Conservation (phyloP, 2,888 invertebrate species). For the Leucophenga montana region DNA sequence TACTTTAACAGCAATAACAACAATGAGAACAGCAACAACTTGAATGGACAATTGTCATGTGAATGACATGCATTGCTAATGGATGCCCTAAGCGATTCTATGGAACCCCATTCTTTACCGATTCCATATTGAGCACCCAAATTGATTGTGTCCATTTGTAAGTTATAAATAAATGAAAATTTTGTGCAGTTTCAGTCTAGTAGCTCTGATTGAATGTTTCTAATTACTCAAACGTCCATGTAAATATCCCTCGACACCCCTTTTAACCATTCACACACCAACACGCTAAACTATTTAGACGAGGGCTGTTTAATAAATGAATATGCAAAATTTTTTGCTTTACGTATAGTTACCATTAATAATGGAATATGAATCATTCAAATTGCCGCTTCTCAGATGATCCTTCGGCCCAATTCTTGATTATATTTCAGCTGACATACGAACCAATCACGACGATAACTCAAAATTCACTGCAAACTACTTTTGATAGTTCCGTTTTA, state of each 20-base stretch:
- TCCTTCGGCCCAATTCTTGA: too few species aligned
- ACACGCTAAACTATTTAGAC: not conserved
- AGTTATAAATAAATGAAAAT: slow-evolving; percentile 8
- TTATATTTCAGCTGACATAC: too few species aligned
- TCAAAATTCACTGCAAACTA: too few species aligned
- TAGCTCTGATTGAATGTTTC: not conserved
- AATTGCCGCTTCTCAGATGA: too few species aligned
- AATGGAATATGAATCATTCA: too few species aligned
- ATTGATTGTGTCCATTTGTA: not conserved
- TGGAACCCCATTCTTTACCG: too few species aligned
- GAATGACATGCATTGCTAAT: slow-evolving; percentile 11
- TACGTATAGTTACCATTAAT: too few species aligned
- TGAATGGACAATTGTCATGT: slow-evolving; percentile 7
- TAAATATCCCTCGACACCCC: not conserved
- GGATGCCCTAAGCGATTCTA: not conserved
- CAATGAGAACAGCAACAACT: not conserved
- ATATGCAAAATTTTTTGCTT: too few species aligned
- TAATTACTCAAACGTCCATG: not conserved
- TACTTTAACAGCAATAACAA: not conserved
- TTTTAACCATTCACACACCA: not conserved
- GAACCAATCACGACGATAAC: too few species aligned
- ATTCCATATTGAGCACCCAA: too few species aligned
- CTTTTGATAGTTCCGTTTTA: too few species aligned
- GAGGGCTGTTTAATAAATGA: not conserved
- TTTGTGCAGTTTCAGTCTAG: not conserved